Evolutionary conservation across 2,113 vertebrate genomes (phyloP).

Genomic region (zebrafish (Danio rerio)): DNA sequence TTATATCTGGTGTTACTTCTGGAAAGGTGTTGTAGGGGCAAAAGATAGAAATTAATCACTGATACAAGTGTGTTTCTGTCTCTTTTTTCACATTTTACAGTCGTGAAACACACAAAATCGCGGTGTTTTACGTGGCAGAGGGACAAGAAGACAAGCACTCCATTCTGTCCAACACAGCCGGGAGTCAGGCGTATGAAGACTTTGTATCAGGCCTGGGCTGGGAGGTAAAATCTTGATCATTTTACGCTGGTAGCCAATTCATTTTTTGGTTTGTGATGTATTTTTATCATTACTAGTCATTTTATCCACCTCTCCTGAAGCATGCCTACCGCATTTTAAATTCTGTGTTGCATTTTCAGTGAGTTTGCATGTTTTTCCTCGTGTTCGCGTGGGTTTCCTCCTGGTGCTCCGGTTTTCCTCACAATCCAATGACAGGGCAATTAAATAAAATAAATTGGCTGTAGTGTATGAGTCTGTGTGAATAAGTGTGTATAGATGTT

Average conservation of each 20-base stretch:
- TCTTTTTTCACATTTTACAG: slow-evolving; percentile 69
- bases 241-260: not conserved
- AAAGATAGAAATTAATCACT: not conserved
- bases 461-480: too few species aligned
- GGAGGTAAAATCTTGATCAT: slow-evolving; percentile 83
- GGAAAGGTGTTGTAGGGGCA: not conserved
- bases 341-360: too few species aligned
- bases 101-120: slow-evolving; percentile 98
- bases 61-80: too few species aligned
- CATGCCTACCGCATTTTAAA: too few species aligned
- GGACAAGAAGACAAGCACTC: slow-evolving; percentile 99
- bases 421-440: too few species aligned
- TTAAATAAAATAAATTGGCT: too few species aligned
- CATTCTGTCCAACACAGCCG: slow-evolving; percentile 94
- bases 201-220: slow-evolving; percentile 98
- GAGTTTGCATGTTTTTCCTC: too few species aligned
- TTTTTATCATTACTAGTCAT: not conserved
- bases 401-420: too few species aligned
- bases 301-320: not conserved
- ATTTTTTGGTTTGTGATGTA: not conserved
- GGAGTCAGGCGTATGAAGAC: slow-evolving; percentile 97
- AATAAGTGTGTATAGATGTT: too few species aligned
- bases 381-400: too few species aligned
- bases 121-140: slow-evolving; percentile 98
- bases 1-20: not conserved